Base-by-base conservation (phyloP, 2,888 invertebrate species). In the Carabus problematicus region DNA sequence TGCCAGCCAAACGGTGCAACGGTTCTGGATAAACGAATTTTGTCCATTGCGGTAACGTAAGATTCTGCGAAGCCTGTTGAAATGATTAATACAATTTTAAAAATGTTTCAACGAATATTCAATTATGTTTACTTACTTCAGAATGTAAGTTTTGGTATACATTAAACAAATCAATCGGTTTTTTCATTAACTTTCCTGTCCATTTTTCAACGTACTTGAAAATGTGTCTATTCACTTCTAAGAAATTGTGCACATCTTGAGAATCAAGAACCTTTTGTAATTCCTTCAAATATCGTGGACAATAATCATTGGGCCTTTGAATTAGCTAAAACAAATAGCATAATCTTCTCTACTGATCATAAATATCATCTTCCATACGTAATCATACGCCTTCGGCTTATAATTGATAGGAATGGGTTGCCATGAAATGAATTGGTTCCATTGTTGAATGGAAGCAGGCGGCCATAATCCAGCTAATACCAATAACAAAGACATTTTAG, bases 401-500 rank as follows among this genome's bases (percentile, higher is more conserved):
- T 76, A 79, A 19, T 77, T 70, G 59, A 76, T 75, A 0, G 90
- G 88, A 67, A 90, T 85, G 0, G 89, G 89, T 73, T 87, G 85
- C 89, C 89, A 89, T 3, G 78, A 73, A 8, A 88, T 72, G 52
- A 76, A 71, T 8, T 76, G 66, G 62, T 84, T 81, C 86, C 86
- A 87, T 64, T 74, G 76, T 74, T 87, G 85, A 0, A 76, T 71
- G 0, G 73, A 73, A 0, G 78, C 76, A 0, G 91, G 90, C 1
- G 89, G 89, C 78, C 87, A 93, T 19, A 93, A 76, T 0, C 89
- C 91, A 1, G 91, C 87, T 70, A 91, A 81, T 3, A 90, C 89
- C 29, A 89, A 81, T 70, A 90, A 83, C 0, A 88, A 90, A 3
- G 91, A 90, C 87, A 91, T 91, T 80, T 92, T 86, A 0, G 93